Percentiles rank a stretch among this genome's conserved stretches.
phyloP scores from a whole-genome alignment of 2,113 vertebrate species.

The Crotophaga sulcirostris region DNA sequence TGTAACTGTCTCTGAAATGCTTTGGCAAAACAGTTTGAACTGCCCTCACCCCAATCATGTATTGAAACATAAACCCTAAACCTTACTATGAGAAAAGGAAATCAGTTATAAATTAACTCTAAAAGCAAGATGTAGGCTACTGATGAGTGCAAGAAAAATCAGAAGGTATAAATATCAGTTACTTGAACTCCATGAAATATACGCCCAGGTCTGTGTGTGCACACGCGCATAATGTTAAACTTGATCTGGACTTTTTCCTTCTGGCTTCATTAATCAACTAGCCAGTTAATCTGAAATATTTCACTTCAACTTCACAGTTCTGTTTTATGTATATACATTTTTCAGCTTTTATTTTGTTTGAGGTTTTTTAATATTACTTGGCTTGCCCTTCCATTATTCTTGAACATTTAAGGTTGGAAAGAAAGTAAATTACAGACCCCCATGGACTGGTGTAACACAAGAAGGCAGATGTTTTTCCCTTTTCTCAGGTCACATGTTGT shows the following conservation, averaged over 20 bases:
- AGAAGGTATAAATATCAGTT: slow-evolving; percentile 49
- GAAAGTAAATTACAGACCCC: slow-evolving; percentile 71
- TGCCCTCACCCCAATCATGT: not conserved
- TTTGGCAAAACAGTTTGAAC: not conserved
- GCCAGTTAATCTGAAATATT: slow-evolving; percentile 72
- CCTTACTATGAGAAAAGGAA: slow-evolving; percentile 1
- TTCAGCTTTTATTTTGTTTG: slow-evolving; percentile 72
- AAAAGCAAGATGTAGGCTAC: slow-evolving; percentile 19
- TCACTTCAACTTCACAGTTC: slow-evolving; percentile 61
- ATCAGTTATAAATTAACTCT: slow-evolving; percentile 30
- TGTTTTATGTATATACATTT: slow-evolving; percentile 78
- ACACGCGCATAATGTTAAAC: not conserved
- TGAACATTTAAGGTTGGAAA: slow-evolving; percentile 46
- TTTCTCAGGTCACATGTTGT: slow-evolving; percentile 29
- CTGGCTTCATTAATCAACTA: slow-evolving; percentile 73
- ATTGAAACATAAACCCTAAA: slow-evolving; percentile 22
- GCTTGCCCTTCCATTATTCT: slow-evolving; percentile 63
- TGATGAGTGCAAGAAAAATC: slow-evolving; percentile 25
- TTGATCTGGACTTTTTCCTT: slow-evolving; percentile 65
- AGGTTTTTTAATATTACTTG: slow-evolving; percentile 50
- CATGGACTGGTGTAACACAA: slow-evolving; percentile 62
- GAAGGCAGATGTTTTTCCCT: slow-evolving; percentile 58
- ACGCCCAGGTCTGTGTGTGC: not conserved
- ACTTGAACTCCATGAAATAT: slow-evolving; percentile 21
- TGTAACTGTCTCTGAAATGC: not conserved